Percentiles rank a stretch among this genome's conserved stretches.
These are phyloP conservation scores for Boloria selene DNA, from an alignment of 2,888 invertebrate genomes.

Conservation along the genomic window DNA sequence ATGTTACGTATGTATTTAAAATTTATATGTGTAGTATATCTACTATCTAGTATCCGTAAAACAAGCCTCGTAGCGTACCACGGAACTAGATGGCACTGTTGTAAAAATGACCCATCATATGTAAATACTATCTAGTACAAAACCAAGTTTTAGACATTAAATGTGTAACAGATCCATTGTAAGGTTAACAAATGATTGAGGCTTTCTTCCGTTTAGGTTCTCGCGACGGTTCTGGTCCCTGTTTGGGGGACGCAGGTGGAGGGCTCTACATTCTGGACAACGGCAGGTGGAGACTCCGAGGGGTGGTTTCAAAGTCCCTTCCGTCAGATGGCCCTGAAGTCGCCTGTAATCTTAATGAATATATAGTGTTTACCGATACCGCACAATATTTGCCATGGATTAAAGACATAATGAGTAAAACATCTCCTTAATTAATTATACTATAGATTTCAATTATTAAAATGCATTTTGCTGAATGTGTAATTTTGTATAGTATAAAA, in stretches of 20 bases:
- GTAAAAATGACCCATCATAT: no score
- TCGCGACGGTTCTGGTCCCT: slow-evolving; percentile 77
- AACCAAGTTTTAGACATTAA: no score
- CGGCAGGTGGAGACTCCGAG: slow-evolving; percentile 74
- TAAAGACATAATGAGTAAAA: slow-evolving; percentile 46
- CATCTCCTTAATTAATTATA: slow-evolving; percentile 20
- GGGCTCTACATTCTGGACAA: slow-evolving; percentile 73
- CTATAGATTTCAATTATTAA: not conserved
- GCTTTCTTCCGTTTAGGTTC: slow-evolving; percentile 59
- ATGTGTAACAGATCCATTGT: no score
- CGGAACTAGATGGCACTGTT: no score
- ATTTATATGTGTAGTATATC: no score
- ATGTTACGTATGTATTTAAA: no score
- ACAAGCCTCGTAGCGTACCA: no score
- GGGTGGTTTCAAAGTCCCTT: slow-evolving; percentile 74
- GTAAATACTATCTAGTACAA: no score
- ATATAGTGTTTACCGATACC: slow-evolving; percentile 85
- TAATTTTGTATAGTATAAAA: no score
- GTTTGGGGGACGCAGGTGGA: slow-evolving; percentile 83
- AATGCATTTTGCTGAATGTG: no score
- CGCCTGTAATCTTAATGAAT: slow-evolving; percentile 83
- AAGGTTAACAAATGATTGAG: no score
- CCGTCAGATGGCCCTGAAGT: slow-evolving; percentile 60
- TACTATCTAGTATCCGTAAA: no score
- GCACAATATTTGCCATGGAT: slow-evolving; percentile 83